Evolutionary conservation across 2,113 vertebrate genomes (phyloP).

Genomic region (Mastomys coucha): DNA sequence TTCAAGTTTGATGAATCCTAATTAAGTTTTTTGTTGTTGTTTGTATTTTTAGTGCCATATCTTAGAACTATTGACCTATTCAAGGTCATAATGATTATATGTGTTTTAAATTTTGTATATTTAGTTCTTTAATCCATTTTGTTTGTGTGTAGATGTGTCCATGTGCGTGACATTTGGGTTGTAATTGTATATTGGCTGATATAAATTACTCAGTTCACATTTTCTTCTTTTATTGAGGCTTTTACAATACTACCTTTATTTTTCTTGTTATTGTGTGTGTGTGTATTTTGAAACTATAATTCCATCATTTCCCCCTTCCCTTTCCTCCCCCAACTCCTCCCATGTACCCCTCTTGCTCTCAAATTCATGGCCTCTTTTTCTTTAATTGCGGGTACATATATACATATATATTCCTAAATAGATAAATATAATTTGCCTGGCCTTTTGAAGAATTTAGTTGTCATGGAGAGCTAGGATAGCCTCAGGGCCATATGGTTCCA

Average conservation of each 20-base stretch:
- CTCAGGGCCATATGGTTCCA: background rate
- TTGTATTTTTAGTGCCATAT: background rate
- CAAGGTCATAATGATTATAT: slow-evolving; percentile 1
- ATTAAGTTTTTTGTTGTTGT: background rate
- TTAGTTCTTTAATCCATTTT: slow-evolving; percentile 38
- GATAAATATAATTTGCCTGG: background rate
- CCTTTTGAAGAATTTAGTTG: slow-evolving; percentile 30
- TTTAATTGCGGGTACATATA: background rate
- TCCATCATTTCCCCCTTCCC: background rate
- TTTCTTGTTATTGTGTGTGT: background rate
- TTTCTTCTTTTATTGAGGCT: slow-evolving; percentile 36
- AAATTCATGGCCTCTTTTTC: background rate
- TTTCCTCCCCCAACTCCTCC: background rate
- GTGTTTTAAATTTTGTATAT: slow-evolving; percentile 19
- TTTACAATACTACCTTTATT: background rate
- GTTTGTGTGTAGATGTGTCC: background rate
- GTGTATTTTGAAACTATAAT: no score
- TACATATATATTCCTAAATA: background rate
- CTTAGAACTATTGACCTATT: background rate
- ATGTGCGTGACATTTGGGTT: background rate
- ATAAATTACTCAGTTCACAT: slow-evolving; percentile 15
- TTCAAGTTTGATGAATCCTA: background rate
- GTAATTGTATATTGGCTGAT: background rate
- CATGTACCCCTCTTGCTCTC: background rate
- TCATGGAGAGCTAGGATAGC: background rate